Conservation (phyloP, 2,113 vertebrate genomes). For the Peromyscus leucopus region DNA sequence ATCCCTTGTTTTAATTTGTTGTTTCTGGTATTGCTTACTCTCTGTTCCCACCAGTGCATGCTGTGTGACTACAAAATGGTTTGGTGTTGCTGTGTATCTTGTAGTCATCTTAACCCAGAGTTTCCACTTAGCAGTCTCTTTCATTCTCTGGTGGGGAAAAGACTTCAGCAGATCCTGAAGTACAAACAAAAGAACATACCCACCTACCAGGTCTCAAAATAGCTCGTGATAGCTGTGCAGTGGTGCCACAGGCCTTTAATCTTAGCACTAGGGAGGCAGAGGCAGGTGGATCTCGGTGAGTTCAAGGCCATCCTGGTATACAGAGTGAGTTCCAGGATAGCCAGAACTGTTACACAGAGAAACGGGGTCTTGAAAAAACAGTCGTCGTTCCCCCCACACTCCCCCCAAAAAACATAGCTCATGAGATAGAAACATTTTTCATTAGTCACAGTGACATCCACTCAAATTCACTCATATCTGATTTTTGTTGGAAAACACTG, state of each 20-base stretch:
- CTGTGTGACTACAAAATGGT: background rate
- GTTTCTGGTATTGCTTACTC: background rate
- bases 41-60: background rate
- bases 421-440: background rate
- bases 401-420: background rate
- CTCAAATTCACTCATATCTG: background rate
- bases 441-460: background rate
- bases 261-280: no score
- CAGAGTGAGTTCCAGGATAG: no score
- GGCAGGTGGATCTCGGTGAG: no score
- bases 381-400: no score
- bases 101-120: background rate
- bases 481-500: constrained; percentile 17
- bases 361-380: no score
- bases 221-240: background rate
- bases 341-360: no score
- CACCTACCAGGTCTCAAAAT: background rate
- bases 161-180: background rate
- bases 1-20: background rate
- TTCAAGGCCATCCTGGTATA: no score
- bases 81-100: background rate
- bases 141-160: background rate
- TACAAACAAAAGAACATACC: background rate
- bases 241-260: no score
- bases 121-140: background rate